A percentile compares a stretch with the other conserved stretches of the same genome.
phyloP scores from a whole-genome alignment of 2,888 invertebrate genomes.

The Caenorhabditis wallacei region DNA sequence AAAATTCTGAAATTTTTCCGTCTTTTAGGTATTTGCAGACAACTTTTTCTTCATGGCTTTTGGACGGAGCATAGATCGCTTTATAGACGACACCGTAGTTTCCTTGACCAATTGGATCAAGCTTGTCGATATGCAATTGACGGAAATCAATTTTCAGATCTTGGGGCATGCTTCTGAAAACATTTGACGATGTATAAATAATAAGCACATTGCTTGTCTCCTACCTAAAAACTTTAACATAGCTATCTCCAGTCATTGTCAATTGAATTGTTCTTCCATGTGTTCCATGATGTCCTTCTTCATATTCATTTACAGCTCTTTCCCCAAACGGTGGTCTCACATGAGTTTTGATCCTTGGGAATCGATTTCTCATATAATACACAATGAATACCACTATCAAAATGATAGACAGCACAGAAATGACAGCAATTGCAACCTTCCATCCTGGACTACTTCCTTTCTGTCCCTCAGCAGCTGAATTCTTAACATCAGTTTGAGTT shows the following conservation, averaged over 20 bases:
- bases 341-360: conserved; percentile 54
- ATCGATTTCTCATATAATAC: conserved; percentile 67
- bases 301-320: conserved; percentile 49
- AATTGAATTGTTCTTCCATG: conserved; percentile 32
- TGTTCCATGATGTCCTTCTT: conserved; percentile 39
- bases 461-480: conserved; percentile 13
- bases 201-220: no score
- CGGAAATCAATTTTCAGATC: conserved; percentile 58
- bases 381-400: conserved; percentile 61
- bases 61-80: conserved; percentile 60
- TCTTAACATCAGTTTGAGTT: conserved; percentile 54
- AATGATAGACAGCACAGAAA: conserved; percentile 61
- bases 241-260: conserved; percentile 40
- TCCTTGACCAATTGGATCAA: conserved; percentile 61
- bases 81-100: conserved; percentile 73
- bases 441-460: conserved; percentile 60
- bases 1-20: conserved; percentile 66
- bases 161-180: conserved; percentile 41
- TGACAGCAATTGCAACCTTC: conserved; percentile 70
- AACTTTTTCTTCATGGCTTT: conserved; percentile 58
- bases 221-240: conserved; percentile 54
- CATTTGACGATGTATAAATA: background rate
- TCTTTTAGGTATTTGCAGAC: conserved; percentile 71
- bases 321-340: conserved; percentile 31
- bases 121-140: conserved; percentile 36